phyloP scores from a whole-genome alignment of 2,113 vertebrate species.

The Lagopus leucura region DNA sequence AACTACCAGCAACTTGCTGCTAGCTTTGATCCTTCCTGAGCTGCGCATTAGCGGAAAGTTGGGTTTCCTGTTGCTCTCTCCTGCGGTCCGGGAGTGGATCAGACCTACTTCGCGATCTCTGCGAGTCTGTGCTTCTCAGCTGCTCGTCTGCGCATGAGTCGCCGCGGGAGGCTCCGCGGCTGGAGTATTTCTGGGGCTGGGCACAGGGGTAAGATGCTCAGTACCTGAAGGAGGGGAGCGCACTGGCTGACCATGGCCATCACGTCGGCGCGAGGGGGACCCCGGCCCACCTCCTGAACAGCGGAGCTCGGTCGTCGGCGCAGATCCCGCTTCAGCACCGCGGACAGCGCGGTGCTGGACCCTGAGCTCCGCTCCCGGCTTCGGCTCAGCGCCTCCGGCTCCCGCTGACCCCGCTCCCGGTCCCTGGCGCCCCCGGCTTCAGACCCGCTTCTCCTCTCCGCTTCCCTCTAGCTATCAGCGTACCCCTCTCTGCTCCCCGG shows the following conservation, averaged over 20 bases:
- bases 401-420: too few species aligned
- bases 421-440: neutral
- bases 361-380: neutral
- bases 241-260: neutral
- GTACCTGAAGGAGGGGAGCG: neutral
- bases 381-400: neutral
- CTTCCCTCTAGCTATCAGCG: constrained; percentile 63
- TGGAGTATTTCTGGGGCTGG: constrained; percentile 23
- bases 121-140: constrained; percentile 26
- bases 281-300: neutral
- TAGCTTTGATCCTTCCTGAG: neutral
- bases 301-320: neutral
- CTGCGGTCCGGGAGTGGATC: neutral
- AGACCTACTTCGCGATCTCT: neutral
- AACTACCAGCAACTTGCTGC: neutral
- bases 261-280: neutral
- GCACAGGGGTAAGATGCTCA: constrained; percentile 17
- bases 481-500: neutral
- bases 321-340: constrained; percentile 78
- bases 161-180: neutral
- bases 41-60: neutral
- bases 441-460: neutral
- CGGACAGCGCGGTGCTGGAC: constrained; percentile 85
- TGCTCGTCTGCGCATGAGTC: constrained; percentile 24
- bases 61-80: neutral